These are phyloP conservation scores for Nautilus pompilius DNA, from an alignment of 1,140 invertebrate species.

Conservation along the genomic window DNA sequence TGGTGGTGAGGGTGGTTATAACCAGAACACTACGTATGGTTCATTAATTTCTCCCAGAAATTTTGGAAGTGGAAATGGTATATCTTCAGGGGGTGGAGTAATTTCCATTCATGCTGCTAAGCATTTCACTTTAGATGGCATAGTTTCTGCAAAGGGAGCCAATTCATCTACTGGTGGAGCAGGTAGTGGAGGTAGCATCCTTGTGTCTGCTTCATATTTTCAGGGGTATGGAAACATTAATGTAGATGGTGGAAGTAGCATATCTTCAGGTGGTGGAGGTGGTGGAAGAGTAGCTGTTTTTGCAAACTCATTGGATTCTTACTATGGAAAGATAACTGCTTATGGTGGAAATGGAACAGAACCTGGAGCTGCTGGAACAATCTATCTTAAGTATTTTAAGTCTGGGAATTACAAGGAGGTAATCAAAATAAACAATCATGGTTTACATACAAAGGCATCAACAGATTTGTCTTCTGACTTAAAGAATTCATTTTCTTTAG, in stretches of 20 bases:
- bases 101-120: constrained; percentile 14
- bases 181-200: constrained; percentile 35
- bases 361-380: constrained; percentile 32
- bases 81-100: constrained; percentile 27
- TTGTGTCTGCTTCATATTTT: constrained; percentile 19
- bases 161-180: constrained; percentile 11
- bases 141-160: constrained; percentile 20
- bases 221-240: constrained; percentile 31
- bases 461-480: constrained; percentile 18
- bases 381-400: constrained; percentile 24
- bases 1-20: constrained; percentile 30
- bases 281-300: constrained; percentile 31
- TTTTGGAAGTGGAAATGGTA: constrained; percentile 25
- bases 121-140: constrained; percentile 25
- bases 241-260: constrained; percentile 22
- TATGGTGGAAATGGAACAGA: constrained; percentile 23
- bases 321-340: constrained; percentile 18
- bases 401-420: constrained; percentile 21
- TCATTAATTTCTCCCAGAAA: constrained; percentile 17
- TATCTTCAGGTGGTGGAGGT: constrained; percentile 23
- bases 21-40: constrained; percentile 19
- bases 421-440: constrained; percentile 25
- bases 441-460: neutral
- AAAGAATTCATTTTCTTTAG: constrained; percentile 14
- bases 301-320: constrained; percentile 18